Conservation (phyloP, 2,113 vertebrate genomes). For the Tricholaema leucomelas region DNA sequence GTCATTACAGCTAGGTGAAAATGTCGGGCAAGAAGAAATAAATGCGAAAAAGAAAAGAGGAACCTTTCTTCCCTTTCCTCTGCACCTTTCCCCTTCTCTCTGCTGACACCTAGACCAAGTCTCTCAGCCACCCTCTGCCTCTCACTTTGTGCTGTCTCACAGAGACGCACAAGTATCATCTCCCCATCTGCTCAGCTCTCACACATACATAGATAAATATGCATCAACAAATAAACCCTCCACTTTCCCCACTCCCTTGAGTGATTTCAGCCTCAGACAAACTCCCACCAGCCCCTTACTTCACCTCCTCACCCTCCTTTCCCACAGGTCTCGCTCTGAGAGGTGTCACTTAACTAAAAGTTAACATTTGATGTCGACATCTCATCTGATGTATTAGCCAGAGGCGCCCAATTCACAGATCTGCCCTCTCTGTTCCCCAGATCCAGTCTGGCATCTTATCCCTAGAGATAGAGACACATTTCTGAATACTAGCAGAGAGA, state of each 20-base stretch:
- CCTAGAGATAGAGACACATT: neutral
- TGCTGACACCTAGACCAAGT: neutral
- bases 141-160: neutral
- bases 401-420: neutral
- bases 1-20: neutral
- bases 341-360: neutral
- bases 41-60: neutral
- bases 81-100: neutral
- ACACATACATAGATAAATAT: neutral
- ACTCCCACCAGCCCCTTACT: neutral
- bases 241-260: neutral
- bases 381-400: neutral
- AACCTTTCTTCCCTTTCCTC: neutral
- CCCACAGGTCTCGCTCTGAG: neutral
- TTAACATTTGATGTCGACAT: rapidly evolving
- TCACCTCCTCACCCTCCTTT: neutral
- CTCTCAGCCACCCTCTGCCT: neutral
- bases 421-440: neutral
- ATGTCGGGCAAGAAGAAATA: neutral
- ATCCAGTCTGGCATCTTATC: neutral
- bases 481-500: slow-evolving; percentile 24
- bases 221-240: neutral
- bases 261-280: neutral
- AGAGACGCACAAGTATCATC: neutral
- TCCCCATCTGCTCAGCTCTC: neutral